Evolutionary conservation across 2,888 invertebrate species (phyloP), one percentile per base, ranked within the genome.

Genomic region (Calliphora vomitoria): DNA sequence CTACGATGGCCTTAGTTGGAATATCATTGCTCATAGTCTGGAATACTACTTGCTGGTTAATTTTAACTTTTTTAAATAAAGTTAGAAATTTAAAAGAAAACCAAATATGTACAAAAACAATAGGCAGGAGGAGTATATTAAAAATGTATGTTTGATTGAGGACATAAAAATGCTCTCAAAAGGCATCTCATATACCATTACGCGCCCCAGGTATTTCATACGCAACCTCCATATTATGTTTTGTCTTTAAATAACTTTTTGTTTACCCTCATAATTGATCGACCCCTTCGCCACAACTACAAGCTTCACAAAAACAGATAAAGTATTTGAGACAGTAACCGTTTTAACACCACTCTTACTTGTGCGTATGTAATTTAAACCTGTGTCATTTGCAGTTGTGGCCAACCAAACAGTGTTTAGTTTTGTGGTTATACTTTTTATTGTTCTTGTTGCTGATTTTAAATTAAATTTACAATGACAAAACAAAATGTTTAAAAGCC

Each of bases 301-400:
- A 5, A 13, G 2, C n/a, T n/a, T 2, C 4, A 58, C 80, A 80
- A 50, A 38, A 74, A 18, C 10, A 82, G 6, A 55, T 15, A 31
- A 50, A 74, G 11, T 47, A 66, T 35, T 35, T 18, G 20, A 44
- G 8, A 0, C 50, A 66, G 41, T 31, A 58, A 74, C 74, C 55
- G 44, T 55, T 82, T 66, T 44, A 82, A 31, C 41, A 35, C 11
- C 35, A 72, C 35, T 72, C 44, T 76, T 75, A 64, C 83, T 72
- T 76, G 72, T 78, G 83, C 76, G 75, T 81, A 41, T 75, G 55
- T 47, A 66, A 86, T 84, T 84, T 72, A 47, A 85, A 82, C 75
- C 68, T 55, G 69, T 75, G 85, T 87, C 82, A 79, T 66, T 85
- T 85, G 55, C 85, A 85, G 82, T 79, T 79, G 79, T 71, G 87